Percentiles rank a stretch among this genome's conserved stretches.
phyloP scores from a whole-genome alignment of 1,140 invertebrate genomes.

The Helicoverpa armigera region DNA sequence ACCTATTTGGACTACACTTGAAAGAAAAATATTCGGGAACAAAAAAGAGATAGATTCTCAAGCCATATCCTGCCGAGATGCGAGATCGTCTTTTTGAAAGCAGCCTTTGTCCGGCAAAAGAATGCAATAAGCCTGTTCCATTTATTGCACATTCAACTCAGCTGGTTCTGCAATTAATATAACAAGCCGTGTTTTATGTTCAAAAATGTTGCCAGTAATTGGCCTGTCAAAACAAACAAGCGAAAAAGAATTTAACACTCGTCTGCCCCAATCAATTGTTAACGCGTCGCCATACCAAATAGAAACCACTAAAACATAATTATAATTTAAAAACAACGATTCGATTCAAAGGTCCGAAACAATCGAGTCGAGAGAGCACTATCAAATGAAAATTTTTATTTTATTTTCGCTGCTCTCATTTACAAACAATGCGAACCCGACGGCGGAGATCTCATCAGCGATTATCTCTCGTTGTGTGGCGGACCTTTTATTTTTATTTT shows the following conservation, averaged over 20 bases:
- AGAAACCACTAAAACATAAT: constrained; percentile 33
- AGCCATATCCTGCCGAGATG: background rate
- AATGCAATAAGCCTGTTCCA: background rate
- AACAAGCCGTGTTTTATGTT: constrained; percentile 13
- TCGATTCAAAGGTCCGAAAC: constrained; percentile 55
- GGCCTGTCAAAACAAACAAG: constrained; percentile 36
- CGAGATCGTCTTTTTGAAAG: background rate
- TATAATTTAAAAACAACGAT: constrained; percentile 36
- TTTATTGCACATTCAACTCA: constrained; percentile 14
- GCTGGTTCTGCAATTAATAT: constrained; percentile 1
- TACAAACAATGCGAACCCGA: constrained; percentile 67
- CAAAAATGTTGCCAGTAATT: constrained; percentile 28
- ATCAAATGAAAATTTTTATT: constrained; percentile 58
- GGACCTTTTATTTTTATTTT: constrained; percentile 56
- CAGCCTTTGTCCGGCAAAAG: background rate
- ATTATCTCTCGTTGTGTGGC: constrained; percentile 60
- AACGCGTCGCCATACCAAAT: constrained; percentile 32
- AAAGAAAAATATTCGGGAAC: too few species aligned
- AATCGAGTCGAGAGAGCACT: constrained; percentile 56
- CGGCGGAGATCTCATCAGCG: constrained; percentile 63
- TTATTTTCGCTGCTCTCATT: constrained; percentile 67
- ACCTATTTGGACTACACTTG: too few species aligned
- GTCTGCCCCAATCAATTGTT: constrained; percentile 17
- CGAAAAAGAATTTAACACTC: constrained; percentile 26
- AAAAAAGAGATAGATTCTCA: too few species aligned